Conservation (phyloP, 2,113 vertebrate species). For the Calypte anna region DNA sequence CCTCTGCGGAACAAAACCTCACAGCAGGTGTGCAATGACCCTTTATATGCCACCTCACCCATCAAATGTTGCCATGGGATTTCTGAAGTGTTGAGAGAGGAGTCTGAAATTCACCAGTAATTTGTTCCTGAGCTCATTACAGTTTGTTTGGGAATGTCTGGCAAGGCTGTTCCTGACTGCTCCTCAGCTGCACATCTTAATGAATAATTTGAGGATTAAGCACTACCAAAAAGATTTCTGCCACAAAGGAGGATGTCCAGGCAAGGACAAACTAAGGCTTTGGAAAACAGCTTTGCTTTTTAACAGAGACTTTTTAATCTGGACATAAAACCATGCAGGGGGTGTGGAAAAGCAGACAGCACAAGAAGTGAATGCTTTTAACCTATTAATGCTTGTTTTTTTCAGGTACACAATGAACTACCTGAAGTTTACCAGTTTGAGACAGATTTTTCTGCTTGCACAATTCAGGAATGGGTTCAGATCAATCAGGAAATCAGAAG, state of each 20-base stretch:
- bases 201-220: neutral
- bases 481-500: neutral
- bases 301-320: neutral
- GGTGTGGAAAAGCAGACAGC: neutral
- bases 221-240: neutral
- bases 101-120: slow-evolving; percentile 7
- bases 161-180: neutral
- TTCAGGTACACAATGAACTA: neutral
- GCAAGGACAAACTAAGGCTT: neutral
- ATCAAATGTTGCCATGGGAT: neutral
- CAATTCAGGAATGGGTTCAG: neutral
- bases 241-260: neutral
- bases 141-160: slow-evolving; percentile 33
- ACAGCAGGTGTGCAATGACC: slow-evolving; percentile 55
- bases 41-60: slow-evolving; percentile 11
- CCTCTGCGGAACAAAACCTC: neutral
- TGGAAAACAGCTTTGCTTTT: neutral
- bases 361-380: neutral
- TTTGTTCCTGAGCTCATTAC: slow-evolving; percentile 55
- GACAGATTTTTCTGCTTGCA: neutral
- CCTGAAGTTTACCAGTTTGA: neutral
- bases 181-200: neutral
- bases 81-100: neutral
- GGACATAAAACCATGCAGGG: neutral
- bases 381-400: neutral